phyloP scores from a whole-genome alignment of 2,888 invertebrate species.

The Phanerotoma sp. region DNA sequence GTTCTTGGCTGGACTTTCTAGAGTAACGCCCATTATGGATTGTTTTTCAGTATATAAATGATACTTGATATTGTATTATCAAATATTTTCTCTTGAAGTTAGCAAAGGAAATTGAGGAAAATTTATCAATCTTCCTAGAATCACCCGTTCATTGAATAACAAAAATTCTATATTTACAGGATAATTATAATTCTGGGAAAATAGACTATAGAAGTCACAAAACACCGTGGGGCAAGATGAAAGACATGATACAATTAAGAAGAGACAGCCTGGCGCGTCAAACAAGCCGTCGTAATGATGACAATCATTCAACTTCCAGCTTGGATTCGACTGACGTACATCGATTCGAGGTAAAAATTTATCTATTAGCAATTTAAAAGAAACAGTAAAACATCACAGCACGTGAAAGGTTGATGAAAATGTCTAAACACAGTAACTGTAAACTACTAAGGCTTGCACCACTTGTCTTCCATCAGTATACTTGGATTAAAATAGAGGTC shows the following conservation, averaged over 20 bases:
- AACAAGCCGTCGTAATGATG: conserved; percentile 55
- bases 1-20: no score
- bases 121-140: no score
- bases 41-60: no score
- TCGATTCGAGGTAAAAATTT: conserved; percentile 30
- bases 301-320: conserved; percentile 40
- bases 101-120: no score
- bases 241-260: conserved; percentile 73
- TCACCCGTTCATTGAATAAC: no score
- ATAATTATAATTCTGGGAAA: conserved; percentile 12
- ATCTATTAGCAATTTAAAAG: no score
- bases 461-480: neutral
- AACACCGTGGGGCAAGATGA: conserved; percentile 78
- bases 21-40: no score
- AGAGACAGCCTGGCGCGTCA: conserved; percentile 68
- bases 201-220: conserved; percentile 62
- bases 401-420: conserved; percentile 25
- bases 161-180: neutral
- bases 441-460: neutral
- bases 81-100: no score
- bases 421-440: neutral
- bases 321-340: conserved; percentile 37
- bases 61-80: no score
- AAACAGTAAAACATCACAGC: no score
- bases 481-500: conserved; percentile 8